Base-by-base conservation (phyloP, 2,888 invertebrate species). In the Cryptophagus acutangulus region DNA sequence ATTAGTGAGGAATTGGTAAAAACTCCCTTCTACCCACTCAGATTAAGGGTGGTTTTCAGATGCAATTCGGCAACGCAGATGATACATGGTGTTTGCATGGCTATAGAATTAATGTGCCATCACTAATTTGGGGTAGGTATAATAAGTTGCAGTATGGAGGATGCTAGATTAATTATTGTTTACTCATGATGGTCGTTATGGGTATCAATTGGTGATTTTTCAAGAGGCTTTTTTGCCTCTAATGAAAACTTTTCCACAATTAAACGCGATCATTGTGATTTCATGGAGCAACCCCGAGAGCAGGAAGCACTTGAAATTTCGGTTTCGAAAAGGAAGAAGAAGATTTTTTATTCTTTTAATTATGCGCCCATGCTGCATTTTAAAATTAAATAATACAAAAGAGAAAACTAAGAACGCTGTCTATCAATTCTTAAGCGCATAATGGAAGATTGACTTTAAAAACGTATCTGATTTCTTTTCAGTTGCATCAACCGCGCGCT, bases 21-120 rank as follows among this genome's bases (percentile, higher is more conserved):
- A 51, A 45, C 46, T 14, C 52, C 47, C 43, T 55, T 55, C 55
- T 41, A 15, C 20, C 20, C 36, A 36, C 25, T 3, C n/a, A n/a
- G 3, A 26, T 26, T 26, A 26, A 26, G 26, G 26, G 3, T 8
- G 26, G 8, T 26, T 26, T n/a, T 26, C 20, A 6, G 6, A 9
- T 20, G n/a, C 9, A 9, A 8, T 26, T 13, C 26, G n/a, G 12
- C 12, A 26, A 40, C 49, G 58, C 61, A 62, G 61, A 62, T 61
- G 62, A 62, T 62, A 44, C 52, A 61, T 60, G 61, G 58, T 61
- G 61, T 60, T 68, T 67, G 69, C 66, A 63, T 66, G 66, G 65
- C 66, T 65, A 66, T 67, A 57, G 67, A 58, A 59, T 68, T 67
- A 70, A 70, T 70, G 70, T 69, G 66, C 63, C 69, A 65, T 64